phyloP scores from a whole-genome alignment of 2,888 invertebrate genomes.

The Cheilosia vulpina region DNA sequence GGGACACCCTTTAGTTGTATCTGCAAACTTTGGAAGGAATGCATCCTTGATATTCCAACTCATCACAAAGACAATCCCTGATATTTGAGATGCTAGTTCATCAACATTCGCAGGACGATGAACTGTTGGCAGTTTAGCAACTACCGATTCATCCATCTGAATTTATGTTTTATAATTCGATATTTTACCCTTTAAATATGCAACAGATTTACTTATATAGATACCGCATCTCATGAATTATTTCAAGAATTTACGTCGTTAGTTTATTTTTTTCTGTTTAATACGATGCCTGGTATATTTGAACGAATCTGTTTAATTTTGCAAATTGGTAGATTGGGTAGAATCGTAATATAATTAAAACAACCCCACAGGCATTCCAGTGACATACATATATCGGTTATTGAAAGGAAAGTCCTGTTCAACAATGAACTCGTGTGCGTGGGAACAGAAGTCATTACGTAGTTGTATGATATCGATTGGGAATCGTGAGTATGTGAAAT shows the following conservation, averaged over 20 bases:
- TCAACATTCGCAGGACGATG: no score
- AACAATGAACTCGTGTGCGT: background rate
- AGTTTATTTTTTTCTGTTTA: background rate
- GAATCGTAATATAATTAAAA: constrained; percentile 13
- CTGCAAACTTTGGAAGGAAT: no score
- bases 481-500: background rate
- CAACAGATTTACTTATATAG: no score
- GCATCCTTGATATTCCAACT: no score
- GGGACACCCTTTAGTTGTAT: no score
- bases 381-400: background rate
- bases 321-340: constrained; percentile 9
- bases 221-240: background rate
- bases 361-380: background rate
- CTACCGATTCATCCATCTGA: no score
- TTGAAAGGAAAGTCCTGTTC: background rate
- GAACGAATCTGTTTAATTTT: constrained; percentile 1
- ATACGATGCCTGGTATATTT: background rate
- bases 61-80: no score
- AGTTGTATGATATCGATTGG: constrained; percentile 10
- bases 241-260: background rate
- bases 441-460: background rate
- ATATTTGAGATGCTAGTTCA: no score
- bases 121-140: no score
- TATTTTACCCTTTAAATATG: no score
- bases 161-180: no score